Percentiles rank a stretch among this genome's conserved stretches.
phyloP scores from a whole-genome alignment of 2,797 vertebrate genomes.

The Tamandua tetradactyla region DNA sequence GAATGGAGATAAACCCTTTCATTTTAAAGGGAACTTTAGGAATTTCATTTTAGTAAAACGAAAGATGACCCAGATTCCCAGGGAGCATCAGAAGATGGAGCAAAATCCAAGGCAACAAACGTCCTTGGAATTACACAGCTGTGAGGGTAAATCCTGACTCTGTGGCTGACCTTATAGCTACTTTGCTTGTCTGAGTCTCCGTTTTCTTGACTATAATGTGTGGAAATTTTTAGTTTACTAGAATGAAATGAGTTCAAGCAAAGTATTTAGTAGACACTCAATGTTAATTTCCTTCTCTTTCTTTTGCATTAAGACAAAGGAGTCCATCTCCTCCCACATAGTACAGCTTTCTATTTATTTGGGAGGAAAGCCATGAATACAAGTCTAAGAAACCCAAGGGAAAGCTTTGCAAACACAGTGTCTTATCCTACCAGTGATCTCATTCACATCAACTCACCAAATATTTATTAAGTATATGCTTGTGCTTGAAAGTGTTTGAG shows the following conservation, averaged over 20 bases:
- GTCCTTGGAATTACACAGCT: not conserved
- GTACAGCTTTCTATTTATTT: conserved; percentile 37
- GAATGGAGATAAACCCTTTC: conserved; percentile 75
- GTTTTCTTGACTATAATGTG: not conserved
- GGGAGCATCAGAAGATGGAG: not conserved
- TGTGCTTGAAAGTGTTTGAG: conserved; percentile 14
- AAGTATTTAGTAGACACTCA: not conserved
- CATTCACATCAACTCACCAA: conserved; percentile 48
- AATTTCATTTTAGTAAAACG: conserved; percentile 64
- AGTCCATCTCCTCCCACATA: not conserved
- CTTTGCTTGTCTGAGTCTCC: not conserved
- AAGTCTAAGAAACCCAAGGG: conserved; percentile 26
- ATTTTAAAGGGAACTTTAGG: conserved; percentile 59
- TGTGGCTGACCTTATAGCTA: no score
- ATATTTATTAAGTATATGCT: conserved; percentile 61
- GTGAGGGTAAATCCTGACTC: not conserved
- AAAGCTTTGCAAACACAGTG: conserved; percentile 1
- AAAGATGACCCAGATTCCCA: conserved; percentile 23
- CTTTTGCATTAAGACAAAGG: conserved; percentile 47
- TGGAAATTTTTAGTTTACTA: not conserved
- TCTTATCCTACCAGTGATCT: conserved; percentile 26
- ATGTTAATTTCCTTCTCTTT: conserved; percentile 18
- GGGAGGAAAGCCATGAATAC: conserved; percentile 40
- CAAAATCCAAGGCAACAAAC: not conserved
- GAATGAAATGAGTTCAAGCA: not conserved